These are phyloP conservation scores for Astur gentilis DNA, from an alignment of 2,113 vertebrate species.

Conservation along the genomic window DNA sequence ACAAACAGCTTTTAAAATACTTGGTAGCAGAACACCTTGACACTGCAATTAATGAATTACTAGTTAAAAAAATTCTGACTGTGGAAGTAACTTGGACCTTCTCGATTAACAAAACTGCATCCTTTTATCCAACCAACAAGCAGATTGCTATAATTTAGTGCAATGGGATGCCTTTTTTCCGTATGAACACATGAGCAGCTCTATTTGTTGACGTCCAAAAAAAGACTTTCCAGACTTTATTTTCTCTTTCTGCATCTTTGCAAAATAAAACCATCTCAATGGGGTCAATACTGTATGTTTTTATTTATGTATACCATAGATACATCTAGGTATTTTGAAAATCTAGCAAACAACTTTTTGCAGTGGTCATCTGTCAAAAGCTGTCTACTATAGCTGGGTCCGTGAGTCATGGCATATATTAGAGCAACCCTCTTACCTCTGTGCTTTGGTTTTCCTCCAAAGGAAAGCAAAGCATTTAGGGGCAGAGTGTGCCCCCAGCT, in stretches of 20 bases:
- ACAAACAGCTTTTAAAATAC: background rate
- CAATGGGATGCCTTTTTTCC: background rate
- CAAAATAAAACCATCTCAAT: background rate
- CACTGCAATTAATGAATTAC: background rate
- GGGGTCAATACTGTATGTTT: background rate
- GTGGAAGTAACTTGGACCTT: background rate
- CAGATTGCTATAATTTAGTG: background rate
- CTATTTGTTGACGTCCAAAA: background rate
- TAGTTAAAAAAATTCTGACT: background rate
- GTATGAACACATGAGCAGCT: background rate
- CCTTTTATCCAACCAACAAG: background rate
- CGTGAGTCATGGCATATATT: background rate
- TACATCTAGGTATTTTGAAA: background rate
- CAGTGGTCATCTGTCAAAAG: background rate
- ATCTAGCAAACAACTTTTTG: background rate
- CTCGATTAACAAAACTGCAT: background rate
- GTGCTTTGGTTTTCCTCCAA: background rate
- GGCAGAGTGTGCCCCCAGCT: background rate
- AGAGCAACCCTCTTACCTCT: background rate
- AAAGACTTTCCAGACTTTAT: background rate
- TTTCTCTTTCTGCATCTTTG: background rate
- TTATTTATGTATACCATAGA: background rate
- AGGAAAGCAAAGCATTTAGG: background rate
- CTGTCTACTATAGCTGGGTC: background rate
- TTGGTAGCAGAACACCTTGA: background rate